Conservation (phyloP, 2,113 vertebrate species). For the Holacanthus passer region DNA sequence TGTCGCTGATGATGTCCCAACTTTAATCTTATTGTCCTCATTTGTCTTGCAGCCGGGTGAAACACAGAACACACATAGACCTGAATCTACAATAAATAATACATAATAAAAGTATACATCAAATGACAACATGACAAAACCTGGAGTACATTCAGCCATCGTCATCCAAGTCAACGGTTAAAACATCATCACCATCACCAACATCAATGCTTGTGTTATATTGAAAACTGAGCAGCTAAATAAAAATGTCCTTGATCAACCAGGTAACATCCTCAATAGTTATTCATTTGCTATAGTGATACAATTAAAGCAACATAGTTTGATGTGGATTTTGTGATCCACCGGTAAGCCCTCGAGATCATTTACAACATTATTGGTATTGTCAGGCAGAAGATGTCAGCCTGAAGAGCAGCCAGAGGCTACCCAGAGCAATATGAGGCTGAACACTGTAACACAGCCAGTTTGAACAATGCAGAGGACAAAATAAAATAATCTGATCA, state of each 20-base stretch:
- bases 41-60: not conserved
- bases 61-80: not conserved
- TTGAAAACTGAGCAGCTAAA: not conserved
- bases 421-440: not conserved
- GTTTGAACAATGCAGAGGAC: not conserved
- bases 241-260: not conserved
- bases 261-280: not conserved
- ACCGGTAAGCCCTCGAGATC: not conserved
- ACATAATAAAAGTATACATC: not conserved
- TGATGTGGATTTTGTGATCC: not conserved
- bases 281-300: not conserved
- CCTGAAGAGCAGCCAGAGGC: not conserved
- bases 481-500: no score
- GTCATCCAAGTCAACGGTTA: not conserved
- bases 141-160: not conserved
- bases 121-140: not conserved
- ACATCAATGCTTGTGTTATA: not conserved
- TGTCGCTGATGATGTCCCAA: no score
- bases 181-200: not conserved
- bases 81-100: not conserved
- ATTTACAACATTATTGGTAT: not conserved
- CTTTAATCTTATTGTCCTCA: not conserved
- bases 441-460: not conserved
- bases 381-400: no score
- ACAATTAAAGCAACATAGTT: not conserved